Evolutionary conservation across 2,888 invertebrate species (phyloP), one percentile per base, ranked within the genome.

Genomic region (Plagodis dolabraria): DNA sequence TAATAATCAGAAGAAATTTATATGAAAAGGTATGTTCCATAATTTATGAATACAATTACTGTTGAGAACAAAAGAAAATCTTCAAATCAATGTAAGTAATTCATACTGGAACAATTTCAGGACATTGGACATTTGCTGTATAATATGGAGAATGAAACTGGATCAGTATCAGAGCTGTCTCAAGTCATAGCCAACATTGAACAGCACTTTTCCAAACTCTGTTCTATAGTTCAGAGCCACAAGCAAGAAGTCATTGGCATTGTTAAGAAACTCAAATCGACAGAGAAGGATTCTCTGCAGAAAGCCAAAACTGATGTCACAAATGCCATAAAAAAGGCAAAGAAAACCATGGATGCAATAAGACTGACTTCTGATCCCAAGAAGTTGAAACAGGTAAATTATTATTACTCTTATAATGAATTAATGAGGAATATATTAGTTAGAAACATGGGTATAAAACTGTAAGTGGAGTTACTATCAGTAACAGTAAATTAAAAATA

Each of bases 131-230:
- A 88, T 59, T 63, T 86, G 44, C 72, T 91, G 9, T 74, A 81
- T 57, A 89, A 87, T 55, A 78, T 85, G 22, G 81, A 84, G 58
- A 85, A 77, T 68, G 83, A 85, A 44, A 75, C 76, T n/a, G 82
- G 77, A 38, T 61, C 84, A 0, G 69, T 76, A 7, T 77, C 79
- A 11, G 80, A 85, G 22, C 66, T 83, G 2, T 79, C 81, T 46
- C 72, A 72, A 42, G 67, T 86, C 9, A 82, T 92, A 49, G 74
- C 74, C 7, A 69, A 75, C 10, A 83, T 94, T 6, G 89, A 90
- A 47, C 91, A 92, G 63, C 93, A 94, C 70, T 94, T 94, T 67
- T 85, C 91, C 0, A 85, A 92, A 63, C 75, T 94, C 0, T 89
- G 90, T 61, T 93, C 90, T 0, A 72, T 86, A 6, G 76, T 95